A percentile compares a stretch with the other conserved stretches of the same genome.
These are phyloP conservation scores for Habrosyne pyritoides DNA, from an alignment of 2,888 invertebrate species.

Conservation along the genomic window DNA sequence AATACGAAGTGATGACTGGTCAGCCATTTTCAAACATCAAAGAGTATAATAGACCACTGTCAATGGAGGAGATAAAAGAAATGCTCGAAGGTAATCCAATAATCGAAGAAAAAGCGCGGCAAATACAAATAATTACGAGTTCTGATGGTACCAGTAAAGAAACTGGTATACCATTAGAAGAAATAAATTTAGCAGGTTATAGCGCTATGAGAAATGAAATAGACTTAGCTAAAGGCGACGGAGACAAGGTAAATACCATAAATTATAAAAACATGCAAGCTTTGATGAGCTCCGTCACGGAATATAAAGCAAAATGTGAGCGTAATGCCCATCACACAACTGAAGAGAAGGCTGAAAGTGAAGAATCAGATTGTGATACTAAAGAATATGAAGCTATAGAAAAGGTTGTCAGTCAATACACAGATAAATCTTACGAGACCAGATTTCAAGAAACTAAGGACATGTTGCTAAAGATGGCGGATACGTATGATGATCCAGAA, in stretches of 20 bases:
- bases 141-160: slow-evolving; percentile 40
- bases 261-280: slow-evolving; percentile 69
- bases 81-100: slow-evolving; percentile 64
- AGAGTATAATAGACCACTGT: slow-evolving; percentile 58
- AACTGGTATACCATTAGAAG: slow-evolving; percentile 56
- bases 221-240: slow-evolving; percentile 54
- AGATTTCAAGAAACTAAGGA: slow-evolving; percentile 72
- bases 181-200: slow-evolving; percentile 57
- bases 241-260: slow-evolving; percentile 54
- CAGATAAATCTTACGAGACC: slow-evolving; percentile 72
- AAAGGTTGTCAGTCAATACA: slow-evolving; percentile 66
- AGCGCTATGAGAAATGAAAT: slow-evolving; percentile 57
- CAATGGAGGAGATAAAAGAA: slow-evolving; percentile 58
- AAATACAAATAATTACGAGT: slow-evolving; percentile 66
- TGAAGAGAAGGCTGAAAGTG: slow-evolving; percentile 25
- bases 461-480: slow-evolving; percentile 68
- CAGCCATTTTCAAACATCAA: slow-evolving; percentile 71
- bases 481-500: slow-evolving; percentile 55
- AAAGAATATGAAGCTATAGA: slow-evolving; percentile 69
- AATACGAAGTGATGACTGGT: slow-evolving; percentile 76
- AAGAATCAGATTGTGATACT: slow-evolving; percentile 44
- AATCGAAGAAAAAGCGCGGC: slow-evolving; percentile 68
- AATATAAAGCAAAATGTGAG: slow-evolving; percentile 44
- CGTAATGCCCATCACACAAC: slow-evolving; percentile 18
- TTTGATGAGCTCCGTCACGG: slow-evolving; percentile 52